These are phyloP conservation scores for Drosophila tristis DNA, from an alignment of 1,140 invertebrate genomes.

Conservation along the genomic window DNA sequence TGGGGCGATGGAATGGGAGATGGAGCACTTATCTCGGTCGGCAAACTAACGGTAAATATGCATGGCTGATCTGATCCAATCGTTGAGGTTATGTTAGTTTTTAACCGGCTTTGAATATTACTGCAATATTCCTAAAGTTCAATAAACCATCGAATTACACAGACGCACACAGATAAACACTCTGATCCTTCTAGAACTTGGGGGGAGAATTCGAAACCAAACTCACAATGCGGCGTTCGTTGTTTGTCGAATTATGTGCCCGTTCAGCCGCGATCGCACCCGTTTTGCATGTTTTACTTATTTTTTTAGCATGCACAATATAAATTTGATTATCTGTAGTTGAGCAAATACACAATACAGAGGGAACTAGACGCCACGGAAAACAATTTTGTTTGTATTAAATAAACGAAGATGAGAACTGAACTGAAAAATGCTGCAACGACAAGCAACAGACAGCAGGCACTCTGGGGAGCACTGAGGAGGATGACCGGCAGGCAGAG, in stretches of 20 bases:
- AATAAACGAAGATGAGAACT: conserved; percentile 58
- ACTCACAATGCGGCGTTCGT: conserved; percentile 47
- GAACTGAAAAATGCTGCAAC: conserved; percentile 53
- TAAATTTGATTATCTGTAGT: conserved; percentile 78
- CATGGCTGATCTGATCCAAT: conserved; percentile 15
- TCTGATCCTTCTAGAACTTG: neutral
- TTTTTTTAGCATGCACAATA: conserved; percentile 67
- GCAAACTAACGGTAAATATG: conserved; percentile 58
- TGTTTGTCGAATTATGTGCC: conserved; percentile 38
- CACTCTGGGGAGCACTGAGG: conserved; percentile 62
- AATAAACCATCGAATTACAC: conserved; percentile 56
- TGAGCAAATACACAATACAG: conserved; percentile 54
- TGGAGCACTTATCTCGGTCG: conserved; percentile 7
- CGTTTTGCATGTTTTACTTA: conserved; percentile 62
- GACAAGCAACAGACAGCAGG: conserved; percentile 20
- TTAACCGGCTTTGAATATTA: conserved; percentile 24
- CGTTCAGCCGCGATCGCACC: conserved; percentile 54
- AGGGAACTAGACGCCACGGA: conserved; percentile 6
- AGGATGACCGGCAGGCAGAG: conserved; percentile 35
- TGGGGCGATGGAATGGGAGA: too few species aligned
- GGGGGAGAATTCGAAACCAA: conserved; percentile 23
- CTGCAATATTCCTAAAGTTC: conserved; percentile 53
- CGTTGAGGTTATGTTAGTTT: conserved; percentile 68
- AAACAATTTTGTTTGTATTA: conserved; percentile 43
- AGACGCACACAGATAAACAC: conserved; percentile 7